Base-by-base conservation (phyloP, 2,888 invertebrate genomes). In the Mythimna loreyi region DNA sequence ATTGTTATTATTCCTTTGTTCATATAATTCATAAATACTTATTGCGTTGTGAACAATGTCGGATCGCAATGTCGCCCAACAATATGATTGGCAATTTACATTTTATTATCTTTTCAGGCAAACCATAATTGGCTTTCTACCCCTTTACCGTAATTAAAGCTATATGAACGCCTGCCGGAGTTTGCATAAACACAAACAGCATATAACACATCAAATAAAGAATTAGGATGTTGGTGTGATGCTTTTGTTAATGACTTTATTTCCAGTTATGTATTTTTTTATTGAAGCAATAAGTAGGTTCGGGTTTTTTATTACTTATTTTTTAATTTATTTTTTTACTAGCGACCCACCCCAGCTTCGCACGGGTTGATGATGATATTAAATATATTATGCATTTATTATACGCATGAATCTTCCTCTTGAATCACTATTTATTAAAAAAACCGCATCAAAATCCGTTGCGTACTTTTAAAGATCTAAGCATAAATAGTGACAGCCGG, bases 71-170 rank as follows among this genome's bases (percentile, higher is more conserved):
- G 76, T 71, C 73, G 66, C 58, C 64, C 64, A 75, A 78, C 87
- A 82, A 85, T 87, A 85, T 89, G 86, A 89, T 86, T 86, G 87
- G 84, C 89, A 88, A 88, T 89, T 88, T 87, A 86, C 88, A 89
- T 88, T 89, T 88, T 87, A 87, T 89, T 88, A 85, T 86, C 78
- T 82, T 87, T 85, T 83, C 68, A 72, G 77, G 76, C 75, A 62
- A 76, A 80, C 78, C 77, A 59, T 84, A 85, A 87, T 86, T 83
- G 84, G 76, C 80, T 83, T 82, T 84, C 70, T 76, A 63, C 63
- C 82, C 85, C 78, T 86, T 81, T 78, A 77, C 74, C 71, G 81
- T 77, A 80, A 86, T 84, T 78, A 84, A 82, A 81, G 52, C 58
- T 68, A 50, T 74, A 80, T 66, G 75, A 68, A 62, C 23, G 36